Evolutionary conservation across 1,140 invertebrate species (phyloP).

Genomic region (Psilanteris sp.): DNA sequence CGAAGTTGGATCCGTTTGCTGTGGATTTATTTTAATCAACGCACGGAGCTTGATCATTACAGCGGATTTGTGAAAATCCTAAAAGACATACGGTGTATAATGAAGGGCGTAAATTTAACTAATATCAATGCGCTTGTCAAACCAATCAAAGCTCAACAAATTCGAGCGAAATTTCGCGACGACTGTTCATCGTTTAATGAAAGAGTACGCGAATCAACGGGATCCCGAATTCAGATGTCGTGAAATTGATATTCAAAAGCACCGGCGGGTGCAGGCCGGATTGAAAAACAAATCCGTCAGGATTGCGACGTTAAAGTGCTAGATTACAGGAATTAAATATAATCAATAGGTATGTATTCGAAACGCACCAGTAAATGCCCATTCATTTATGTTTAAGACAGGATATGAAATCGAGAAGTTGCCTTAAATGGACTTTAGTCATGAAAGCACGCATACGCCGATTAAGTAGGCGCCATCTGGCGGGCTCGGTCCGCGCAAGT

Average conservation of each 20-base stretch:
- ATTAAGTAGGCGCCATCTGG: slow-evolving; percentile 19
- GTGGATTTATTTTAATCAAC: slow-evolving; percentile 48
- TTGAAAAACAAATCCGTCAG: no score
- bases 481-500: background rate
- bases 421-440: slow-evolving; percentile 38
- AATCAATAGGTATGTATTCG: slow-evolving; percentile 24
- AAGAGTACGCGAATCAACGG: background rate
- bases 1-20: slow-evolving; percentile 8
- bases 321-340: slow-evolving; percentile 15
- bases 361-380: slow-evolving; percentile 37
- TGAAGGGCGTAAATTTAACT: slow-evolving; percentile 16
- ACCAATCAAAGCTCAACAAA: background rate
- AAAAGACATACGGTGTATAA: background rate
- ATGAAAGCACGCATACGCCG: slow-evolving; percentile 15
- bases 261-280: no score
- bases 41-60: slow-evolving; percentile 12
- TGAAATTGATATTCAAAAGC: slow-evolving; percentile 16
- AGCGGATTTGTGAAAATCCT: slow-evolving; percentile 16
- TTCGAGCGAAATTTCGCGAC: background rate
- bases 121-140: slow-evolving; percentile 1
- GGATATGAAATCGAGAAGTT: slow-evolving; percentile 37
- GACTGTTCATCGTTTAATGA: no score
- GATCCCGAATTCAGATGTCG: slow-evolving; percentile 11
- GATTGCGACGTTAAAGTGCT: slow-evolving; percentile 2
- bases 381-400: slow-evolving; percentile 31